A percentile compares a stretch with the other conserved stretches of the same genome.
These are phyloP conservation scores for Oryzias sinensis DNA, from an alignment of 2,797 vertebrate species.

Conservation along the genomic window DNA sequence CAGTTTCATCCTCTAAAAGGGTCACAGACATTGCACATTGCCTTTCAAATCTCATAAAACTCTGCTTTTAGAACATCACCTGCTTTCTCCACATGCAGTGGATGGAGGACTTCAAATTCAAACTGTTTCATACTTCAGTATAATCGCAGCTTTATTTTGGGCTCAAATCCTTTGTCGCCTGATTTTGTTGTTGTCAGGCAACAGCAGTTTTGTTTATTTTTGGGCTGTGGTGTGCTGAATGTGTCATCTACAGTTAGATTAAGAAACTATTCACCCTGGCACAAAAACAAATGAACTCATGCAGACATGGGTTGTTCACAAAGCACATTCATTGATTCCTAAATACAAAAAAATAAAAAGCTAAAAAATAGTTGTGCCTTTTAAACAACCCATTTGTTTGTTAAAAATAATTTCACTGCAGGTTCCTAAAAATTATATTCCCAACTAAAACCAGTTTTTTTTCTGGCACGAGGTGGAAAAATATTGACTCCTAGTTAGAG, in stretches of 20 bases:
- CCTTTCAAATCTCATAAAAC: conserved; percentile 15
- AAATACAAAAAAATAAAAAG: neutral
- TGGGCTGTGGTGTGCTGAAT: conserved; percentile 47
- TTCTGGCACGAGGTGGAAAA: conserved; percentile 24
- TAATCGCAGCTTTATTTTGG: conserved; percentile 17
- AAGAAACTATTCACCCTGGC: conserved; percentile 2
- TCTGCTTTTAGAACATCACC: conserved; percentile 15
- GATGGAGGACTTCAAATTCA: neutral
- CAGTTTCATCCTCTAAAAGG: conserved; percentile 46
- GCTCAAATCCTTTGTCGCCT: conserved; percentile 19
- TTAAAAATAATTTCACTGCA: too few relatives aligned
- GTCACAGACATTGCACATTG: conserved; percentile 31
- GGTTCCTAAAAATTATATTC: conserved; percentile 23
- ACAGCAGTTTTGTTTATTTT: conserved; percentile 46
- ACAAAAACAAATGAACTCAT: conserved; percentile 10
- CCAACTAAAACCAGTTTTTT: conserved; percentile 37
- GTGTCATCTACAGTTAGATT: conserved; percentile 52
- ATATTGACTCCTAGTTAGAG: too few relatives aligned
- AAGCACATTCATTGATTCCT: neutral
- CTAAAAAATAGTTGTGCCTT: too few relatives aligned
- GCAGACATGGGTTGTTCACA: neutral
- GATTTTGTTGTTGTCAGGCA: conserved; percentile 29
- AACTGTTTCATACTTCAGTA: conserved; percentile 1
- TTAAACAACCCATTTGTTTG: too few relatives aligned
- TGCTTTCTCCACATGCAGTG: conserved; percentile 7